These are phyloP conservation scores for Drosophila putrida DNA, from an alignment of 2,888 invertebrate species.

Conservation along the genomic window DNA sequence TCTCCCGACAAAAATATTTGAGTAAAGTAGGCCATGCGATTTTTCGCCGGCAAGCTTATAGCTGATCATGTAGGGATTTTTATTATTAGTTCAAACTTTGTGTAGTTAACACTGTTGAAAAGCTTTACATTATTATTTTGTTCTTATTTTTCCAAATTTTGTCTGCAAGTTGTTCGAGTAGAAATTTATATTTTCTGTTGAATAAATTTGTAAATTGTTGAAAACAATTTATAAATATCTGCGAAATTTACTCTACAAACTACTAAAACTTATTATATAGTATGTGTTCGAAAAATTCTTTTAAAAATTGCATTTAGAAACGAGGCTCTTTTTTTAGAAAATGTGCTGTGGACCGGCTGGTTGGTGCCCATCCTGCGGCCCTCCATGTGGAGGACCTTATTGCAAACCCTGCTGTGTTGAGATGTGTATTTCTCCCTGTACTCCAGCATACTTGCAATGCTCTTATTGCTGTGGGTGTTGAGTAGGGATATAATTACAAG, in stretches of 20 bases:
- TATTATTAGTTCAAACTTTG: constrained; percentile 33
- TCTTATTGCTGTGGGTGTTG: constrained; percentile 43
- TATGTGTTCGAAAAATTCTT: not conserved
- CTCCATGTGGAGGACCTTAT: constrained; percentile 54
- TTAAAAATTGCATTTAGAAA: not conserved
- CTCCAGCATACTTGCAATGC: constrained; percentile 68
- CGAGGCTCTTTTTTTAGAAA: constrained; percentile 10
- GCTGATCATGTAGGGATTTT: not conserved
- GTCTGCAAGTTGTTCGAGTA: not conserved
- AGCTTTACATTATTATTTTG: constrained; percentile 53
- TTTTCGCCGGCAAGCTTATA: not conserved
- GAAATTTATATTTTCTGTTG: not conserved
- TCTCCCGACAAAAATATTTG: not conserved
- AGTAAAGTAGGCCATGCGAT: constrained; percentile 29
- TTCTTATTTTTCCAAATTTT: constrained; percentile 22
- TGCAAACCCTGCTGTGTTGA: constrained; percentile 59
- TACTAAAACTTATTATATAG: not conserved
- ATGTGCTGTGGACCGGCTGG: constrained; percentile 67
- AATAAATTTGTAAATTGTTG: not conserved
- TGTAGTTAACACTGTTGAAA: constrained; percentile 43
- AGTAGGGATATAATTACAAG: not conserved
- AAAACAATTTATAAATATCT: not conserved
- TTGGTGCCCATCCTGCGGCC: constrained; percentile 59
- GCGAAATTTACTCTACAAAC: not conserved
- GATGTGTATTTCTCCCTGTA: constrained; percentile 59